Evolutionary conservation across 2,113 vertebrate species (phyloP).

Genomic region (Telmatochromis bifrenatus): DNA sequence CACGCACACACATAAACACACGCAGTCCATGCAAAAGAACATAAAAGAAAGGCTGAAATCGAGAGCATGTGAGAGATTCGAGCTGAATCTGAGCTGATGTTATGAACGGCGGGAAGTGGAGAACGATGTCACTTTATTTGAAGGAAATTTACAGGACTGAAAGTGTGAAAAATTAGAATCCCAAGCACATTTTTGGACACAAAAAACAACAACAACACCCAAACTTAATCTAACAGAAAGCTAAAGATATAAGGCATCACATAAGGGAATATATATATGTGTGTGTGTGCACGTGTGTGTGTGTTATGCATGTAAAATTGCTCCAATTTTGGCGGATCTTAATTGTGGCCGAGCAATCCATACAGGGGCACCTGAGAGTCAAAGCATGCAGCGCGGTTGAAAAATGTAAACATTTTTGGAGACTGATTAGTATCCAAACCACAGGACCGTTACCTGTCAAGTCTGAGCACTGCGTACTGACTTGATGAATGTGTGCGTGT

Average conservation of each 20-base stretch:
- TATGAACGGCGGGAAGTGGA: not conserved
- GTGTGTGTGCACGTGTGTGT: not conserved
- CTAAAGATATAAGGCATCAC: not conserved
- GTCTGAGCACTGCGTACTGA: conserved; percentile 28
- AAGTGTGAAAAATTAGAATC: not conserved
- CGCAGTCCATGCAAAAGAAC: not conserved
- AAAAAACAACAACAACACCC: not conserved
- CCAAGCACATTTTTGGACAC: not conserved
- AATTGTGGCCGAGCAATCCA: conserved; percentile 44
- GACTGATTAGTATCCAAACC: conserved; percentile 69
- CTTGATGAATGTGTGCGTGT: conserved; percentile 47
- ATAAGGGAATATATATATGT: not conserved
- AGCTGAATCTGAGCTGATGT: not conserved
- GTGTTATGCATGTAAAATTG: conserved; percentile 11
- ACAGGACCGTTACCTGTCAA: conserved; percentile 69
- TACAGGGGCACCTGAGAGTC: conserved; percentile 51
- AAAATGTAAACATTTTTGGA: conserved; percentile 70
- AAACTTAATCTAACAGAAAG: not conserved
- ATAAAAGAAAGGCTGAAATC: conserved; percentile 6
- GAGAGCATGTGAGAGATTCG: not conserved
- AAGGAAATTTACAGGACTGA: not conserved
- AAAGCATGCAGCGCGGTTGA: conserved; percentile 33
- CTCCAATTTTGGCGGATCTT: conserved; percentile 33
- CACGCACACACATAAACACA: conserved; percentile 20
- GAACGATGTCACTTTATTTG: not conserved